phyloP scores from a whole-genome alignment of 2,888 invertebrate species.

The Drosophila trichaetosa region DNA sequence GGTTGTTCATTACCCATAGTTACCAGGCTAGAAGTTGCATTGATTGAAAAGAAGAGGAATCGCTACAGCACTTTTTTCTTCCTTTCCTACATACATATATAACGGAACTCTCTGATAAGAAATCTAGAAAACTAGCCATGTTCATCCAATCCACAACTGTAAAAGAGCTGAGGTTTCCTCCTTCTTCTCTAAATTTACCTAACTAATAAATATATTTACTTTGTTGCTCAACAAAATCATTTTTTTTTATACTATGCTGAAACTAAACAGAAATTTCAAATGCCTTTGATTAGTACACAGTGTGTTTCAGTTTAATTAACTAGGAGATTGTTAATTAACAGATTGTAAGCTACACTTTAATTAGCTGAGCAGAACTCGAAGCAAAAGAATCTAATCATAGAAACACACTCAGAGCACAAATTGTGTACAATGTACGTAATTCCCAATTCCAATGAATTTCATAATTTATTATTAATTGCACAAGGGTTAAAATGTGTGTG shows the following conservation, averaged over 20 bases:
- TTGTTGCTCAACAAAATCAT: not conserved
- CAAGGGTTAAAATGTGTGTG: constrained; percentile 23
- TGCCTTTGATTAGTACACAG: constrained; percentile 26
- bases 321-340: constrained; percentile 6
- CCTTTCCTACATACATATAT: no score
- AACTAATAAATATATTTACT: not conserved
- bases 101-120: no score
- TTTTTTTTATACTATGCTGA: not conserved
- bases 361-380: constrained; percentile 20
- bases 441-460: constrained; percentile 66
- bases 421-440: constrained; percentile 28
- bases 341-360: constrained; percentile 20
- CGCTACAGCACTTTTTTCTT: not conserved
- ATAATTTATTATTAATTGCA: constrained; percentile 77
- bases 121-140: no score
- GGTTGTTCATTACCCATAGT: not conserved
- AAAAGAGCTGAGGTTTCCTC: no score
- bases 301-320: constrained; percentile 40
- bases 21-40: not conserved
- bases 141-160: no score
- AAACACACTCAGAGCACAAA: constrained; percentile 19
- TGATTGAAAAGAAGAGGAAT: not conserved
- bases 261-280: not conserved
- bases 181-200: no score
- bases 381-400: constrained; percentile 40